These are phyloP conservation scores for Cryptosula pallasiana DNA, from an alignment of 2,888 invertebrate species.

Conservation along the genomic window DNA sequence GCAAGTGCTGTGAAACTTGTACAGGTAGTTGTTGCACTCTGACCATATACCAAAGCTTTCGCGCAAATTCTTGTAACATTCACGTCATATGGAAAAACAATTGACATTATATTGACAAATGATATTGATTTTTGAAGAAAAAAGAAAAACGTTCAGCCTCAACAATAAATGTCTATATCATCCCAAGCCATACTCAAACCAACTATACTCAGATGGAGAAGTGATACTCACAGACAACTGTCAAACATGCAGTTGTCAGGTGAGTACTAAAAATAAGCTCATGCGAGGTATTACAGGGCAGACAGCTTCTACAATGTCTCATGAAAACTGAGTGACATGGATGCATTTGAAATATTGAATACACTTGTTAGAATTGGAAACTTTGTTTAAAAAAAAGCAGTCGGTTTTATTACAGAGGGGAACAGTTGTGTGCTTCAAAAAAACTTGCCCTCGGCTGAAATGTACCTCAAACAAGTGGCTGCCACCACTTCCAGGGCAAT, in stretches of 20 bases:
- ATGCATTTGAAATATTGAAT: too few species aligned
- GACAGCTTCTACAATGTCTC: too few species aligned
- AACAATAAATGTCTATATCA: conserved; percentile 8
- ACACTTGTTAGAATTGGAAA: too few species aligned
- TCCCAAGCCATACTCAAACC: neutral
- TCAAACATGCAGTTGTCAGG: conserved; percentile 1
- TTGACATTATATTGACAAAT: too few species aligned
- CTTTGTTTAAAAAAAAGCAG: too few species aligned
- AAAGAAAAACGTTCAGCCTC: neutral
- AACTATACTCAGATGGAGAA: neutral
- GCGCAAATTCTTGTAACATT: too few species aligned
- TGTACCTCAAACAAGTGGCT: neutral
- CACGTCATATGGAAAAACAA: too few species aligned
- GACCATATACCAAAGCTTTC: too few species aligned
- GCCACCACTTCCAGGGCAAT: conserved; percentile 23
- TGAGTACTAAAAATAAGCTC: neutral
- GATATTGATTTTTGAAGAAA: too few species aligned
- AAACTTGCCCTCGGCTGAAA: conserved; percentile 11
- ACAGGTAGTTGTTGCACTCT: too few species aligned
- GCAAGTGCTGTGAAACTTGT: conserved; percentile 73
- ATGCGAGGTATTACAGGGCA: too few species aligned
- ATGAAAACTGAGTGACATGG: too few species aligned
- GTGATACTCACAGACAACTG: neutral
- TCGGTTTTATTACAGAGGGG: conserved; percentile 28
- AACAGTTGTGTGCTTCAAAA: neutral